These are phyloP conservation scores for Pteromalus puparum DNA, from an alignment of 1,140 invertebrate species.

Conservation along the genomic window DNA sequence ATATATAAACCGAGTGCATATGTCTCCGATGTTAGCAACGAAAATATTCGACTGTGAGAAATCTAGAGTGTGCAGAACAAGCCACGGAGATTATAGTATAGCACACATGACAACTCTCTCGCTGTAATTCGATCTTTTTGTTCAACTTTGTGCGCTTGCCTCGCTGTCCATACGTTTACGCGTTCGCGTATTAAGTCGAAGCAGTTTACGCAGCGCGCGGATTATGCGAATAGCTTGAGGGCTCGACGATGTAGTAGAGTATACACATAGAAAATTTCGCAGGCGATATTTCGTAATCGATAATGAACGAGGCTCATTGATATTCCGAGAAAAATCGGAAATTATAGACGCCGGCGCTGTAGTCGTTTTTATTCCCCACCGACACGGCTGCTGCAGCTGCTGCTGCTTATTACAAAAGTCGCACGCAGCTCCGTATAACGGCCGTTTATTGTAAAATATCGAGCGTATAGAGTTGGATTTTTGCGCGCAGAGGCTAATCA, in stretches of 20 bases:
- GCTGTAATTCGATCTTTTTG: constrained; percentile 21
- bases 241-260: not conserved
- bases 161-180: not conserved
- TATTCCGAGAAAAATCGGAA: constrained; percentile 43
- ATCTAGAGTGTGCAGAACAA: too few relatives aligned
- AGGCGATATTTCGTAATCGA: constrained; percentile 19
- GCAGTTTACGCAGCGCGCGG: not conserved
- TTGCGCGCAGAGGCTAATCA: constrained; percentile 10
- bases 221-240: not conserved
- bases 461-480: not conserved
- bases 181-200: not conserved
- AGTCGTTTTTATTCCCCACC: not conserved
- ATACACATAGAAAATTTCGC: not conserved
- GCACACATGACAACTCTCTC: not conserved
- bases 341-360: constrained; percentile 34
- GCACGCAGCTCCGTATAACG: not conserved
- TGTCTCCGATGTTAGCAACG: too few relatives aligned
- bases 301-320: constrained; percentile 42
- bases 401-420: constrained; percentile 19
- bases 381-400: not conserved
- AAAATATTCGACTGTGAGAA: too few relatives aligned
- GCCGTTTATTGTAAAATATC: constrained; percentile 30
- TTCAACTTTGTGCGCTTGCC: not conserved
- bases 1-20: too few relatives aligned
- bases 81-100: too few relatives aligned